Evolutionary conservation across 2,797 vertebrate species (phyloP).

Genomic region (Esox lucius): DNA sequence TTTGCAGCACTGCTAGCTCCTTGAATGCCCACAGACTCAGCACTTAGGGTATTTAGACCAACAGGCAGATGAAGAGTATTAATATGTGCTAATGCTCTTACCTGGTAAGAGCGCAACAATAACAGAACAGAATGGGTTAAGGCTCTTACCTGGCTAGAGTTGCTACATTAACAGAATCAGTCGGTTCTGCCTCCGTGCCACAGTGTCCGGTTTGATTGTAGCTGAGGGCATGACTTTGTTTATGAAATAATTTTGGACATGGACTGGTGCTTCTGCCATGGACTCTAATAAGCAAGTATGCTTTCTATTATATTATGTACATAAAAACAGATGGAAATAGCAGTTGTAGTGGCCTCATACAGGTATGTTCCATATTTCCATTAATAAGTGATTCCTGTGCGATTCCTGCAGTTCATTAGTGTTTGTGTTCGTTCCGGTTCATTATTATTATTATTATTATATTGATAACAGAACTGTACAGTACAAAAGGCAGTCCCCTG

Average conservation of each 20-base stretch:
- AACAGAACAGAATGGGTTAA: neutral
- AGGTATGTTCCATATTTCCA: no score
- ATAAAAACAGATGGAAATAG: no score
- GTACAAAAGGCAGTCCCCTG: no score
- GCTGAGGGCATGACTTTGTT: neutral
- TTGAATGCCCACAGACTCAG: neutral
- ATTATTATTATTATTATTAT: no score
- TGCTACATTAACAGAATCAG: neutral
- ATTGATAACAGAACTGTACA: no score
- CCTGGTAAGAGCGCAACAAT: neutral
- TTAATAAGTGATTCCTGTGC: no score
- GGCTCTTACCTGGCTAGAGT: neutral
- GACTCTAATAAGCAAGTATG: neutral
- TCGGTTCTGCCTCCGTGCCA: neutral
- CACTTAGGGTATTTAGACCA: neutral
- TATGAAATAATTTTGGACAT: neutral
- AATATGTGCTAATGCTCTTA: neutral
- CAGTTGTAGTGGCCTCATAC: conserved; percentile 15
- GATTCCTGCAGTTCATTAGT: no score
- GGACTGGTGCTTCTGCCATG: neutral
- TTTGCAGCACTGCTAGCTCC: neutral
- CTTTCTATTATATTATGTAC: neutral
- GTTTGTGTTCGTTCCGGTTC: no score
- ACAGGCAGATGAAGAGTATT: neutral
- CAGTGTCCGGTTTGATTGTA: neutral